Evolutionary conservation across 2,888 invertebrate species (phyloP), one percentile per base, ranked within the genome.

Genomic region (Polyommatus icarus): DNA sequence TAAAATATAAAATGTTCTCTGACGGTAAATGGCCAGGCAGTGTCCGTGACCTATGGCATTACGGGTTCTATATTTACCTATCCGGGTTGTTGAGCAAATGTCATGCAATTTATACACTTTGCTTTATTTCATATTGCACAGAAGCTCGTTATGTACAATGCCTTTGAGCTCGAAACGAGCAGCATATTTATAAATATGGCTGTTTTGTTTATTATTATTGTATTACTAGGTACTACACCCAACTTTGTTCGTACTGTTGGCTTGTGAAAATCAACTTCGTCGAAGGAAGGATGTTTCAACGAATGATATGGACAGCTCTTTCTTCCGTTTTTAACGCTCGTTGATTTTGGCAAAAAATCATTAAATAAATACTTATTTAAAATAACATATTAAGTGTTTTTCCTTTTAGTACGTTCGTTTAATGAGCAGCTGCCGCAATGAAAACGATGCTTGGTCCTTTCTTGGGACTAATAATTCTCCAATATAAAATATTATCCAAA

Each of bases 21-120:
- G 29, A 29, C 29, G 20, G 32, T 67, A 67, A 67, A 18, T 67
- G 67, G 67, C 29, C 29, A 18, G 67, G 15, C 72, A 10, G 40
- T 40, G 72, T 72, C 72, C 72, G 72, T 72, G 72, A 72, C 72
- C 72, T 72, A 5, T 72, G 40, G 40, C 24, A 72, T 72, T 72
- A 72, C 40, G 20, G 40, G 72, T 72, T 72, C 67, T 72, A 40
- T 71, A 71, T 40, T 72, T 40, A 72, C 40, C 72, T 72, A 72
- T 72, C 72, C 72, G 72, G 72, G 40, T 40, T 72, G 36, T 72
- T 67, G 67, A 67, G 67, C 36, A 72, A 72, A 72, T 72, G 72
- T 72, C 72, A 72, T 72, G 72, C 72, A 72, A 72, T 72, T 67
- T 67, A 67, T 15, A 67, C 67, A 61, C 61, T 61, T 61, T 67